Evolutionary conservation across 2,113 vertebrate genomes (phyloP), one percentile per base, ranked within the genome.

Genomic region (Serilophus lunatus): DNA sequence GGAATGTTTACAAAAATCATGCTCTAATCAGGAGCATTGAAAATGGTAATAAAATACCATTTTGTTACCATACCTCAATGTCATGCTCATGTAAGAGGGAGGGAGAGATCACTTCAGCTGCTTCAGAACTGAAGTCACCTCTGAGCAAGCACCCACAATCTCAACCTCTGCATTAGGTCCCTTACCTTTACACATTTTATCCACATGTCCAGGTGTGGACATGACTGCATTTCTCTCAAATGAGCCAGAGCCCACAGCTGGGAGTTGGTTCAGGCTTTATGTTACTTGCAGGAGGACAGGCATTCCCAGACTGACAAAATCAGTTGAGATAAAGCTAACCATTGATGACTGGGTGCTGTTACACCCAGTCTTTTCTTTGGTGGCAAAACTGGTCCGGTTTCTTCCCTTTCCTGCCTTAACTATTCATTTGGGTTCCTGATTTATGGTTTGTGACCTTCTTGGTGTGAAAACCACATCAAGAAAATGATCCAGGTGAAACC

Each of bases 301-400:
- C 3, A 71, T 74, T 66, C 47, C 20, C 23, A 65, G 35, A 42
- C 64, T 86, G 56, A 78, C 80, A 71, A 59, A 88, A 47, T 31
- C 3, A 3, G 35, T 10, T 50, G 60, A 88, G 91, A 92, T 93
- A 81, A 93, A 83, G 56, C 79, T 88, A 35, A 35, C 36, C 29
- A 5, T 18, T 47, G 64, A 74, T 81, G 82, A 74, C 33, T 61
- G 29, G 18, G 7, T 80, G 47, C 36, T 88, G 40, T 35, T 83
- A 83, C 76, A 60, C 64, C 38, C 72, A n/a, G 9, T 40, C 72
- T 93, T 84, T 33, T 51, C 49, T 92, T 66, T 54, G 51, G 57
- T 72, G 75, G 61, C 63, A 76, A 90, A 94, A 94, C 92, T 93
- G 63, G 87, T 87, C 87, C 68, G 57, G 20, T 74, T 91, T 90